These are phyloP conservation scores for Pocillopora grandis DNA, from an alignment of 92 coral and sea anemone genomes.

Conservation along the genomic window DNA sequence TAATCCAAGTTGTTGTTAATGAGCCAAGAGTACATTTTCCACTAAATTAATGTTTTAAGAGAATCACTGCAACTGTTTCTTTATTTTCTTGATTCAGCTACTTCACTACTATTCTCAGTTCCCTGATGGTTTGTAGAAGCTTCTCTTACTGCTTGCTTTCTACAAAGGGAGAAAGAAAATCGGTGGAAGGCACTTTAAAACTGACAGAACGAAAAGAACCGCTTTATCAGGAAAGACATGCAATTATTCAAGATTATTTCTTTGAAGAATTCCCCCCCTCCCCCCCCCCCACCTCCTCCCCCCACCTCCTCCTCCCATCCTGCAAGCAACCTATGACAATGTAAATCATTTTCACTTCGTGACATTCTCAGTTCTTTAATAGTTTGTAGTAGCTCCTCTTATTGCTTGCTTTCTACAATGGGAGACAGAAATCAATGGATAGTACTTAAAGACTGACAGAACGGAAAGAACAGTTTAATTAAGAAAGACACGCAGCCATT, in stretches of 20 bases:
- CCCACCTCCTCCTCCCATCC: no score
- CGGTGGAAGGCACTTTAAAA: not conserved
- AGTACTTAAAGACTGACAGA: not conserved
- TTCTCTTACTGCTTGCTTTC: conserved; percentile 13
- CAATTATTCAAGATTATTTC: no score
- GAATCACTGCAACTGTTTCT: not conserved
- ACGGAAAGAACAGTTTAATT: not conserved
- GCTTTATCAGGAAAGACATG: not conserved
- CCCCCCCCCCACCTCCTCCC: no score
- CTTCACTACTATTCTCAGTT: not conserved
- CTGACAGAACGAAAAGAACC: no score
- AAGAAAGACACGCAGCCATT: no score
- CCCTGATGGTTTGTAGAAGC: not conserved
- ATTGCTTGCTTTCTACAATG: conserved; percentile 17
- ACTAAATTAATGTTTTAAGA: not conserved
- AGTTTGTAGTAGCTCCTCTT: not conserved
- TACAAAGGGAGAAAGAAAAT: not conserved
- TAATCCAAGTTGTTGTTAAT: not conserved
- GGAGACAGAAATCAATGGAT: not conserved
- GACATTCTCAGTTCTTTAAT: not conserved
- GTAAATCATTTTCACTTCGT: not conserved
- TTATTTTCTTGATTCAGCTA: no score
- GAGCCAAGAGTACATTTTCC: not conserved
- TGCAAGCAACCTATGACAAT: no score
- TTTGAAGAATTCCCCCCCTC: no score